These are phyloP conservation scores for Pocota personata DNA, from an alignment of 2,888 invertebrate species.

Conservation along the genomic window DNA sequence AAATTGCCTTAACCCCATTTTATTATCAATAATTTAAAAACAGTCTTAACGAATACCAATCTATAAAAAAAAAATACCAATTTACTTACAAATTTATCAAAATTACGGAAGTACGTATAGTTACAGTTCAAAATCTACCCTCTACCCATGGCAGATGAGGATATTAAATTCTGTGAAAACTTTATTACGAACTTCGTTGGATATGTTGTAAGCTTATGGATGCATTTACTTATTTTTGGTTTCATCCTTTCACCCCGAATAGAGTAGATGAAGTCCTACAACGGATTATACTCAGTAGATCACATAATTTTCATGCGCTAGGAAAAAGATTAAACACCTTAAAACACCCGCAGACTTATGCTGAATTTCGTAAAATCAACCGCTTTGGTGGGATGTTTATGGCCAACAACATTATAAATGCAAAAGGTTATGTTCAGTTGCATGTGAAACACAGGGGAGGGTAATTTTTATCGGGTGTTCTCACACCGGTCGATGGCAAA, in stretches of 20 bases:
- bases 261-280: neutral
- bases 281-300: neutral
- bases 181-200: neutral
- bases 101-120: neutral
- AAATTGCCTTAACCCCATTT: no score
- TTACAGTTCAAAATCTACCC: neutral
- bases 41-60: no score
- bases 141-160: neutral
- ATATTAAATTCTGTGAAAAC: neutral
- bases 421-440: neutral
- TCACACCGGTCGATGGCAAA: conserved; percentile 36
- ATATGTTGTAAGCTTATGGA: neutral
- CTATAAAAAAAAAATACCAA: neutral
- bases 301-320: neutral
- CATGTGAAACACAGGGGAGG: neutral
- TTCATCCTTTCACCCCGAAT: neutral
- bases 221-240: neutral
- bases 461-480: neutral
- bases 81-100: neutral
- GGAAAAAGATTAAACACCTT: conserved; percentile 20
- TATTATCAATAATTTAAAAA: no score
- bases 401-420: conserved; percentile 1
- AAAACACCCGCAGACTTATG: neutral
- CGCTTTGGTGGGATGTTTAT: conserved; percentile 7
- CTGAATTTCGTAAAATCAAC: conserved; percentile 28